phyloP scores from a whole-genome alignment of 1,140 invertebrate species.

The Diorhabda elongata region DNA sequence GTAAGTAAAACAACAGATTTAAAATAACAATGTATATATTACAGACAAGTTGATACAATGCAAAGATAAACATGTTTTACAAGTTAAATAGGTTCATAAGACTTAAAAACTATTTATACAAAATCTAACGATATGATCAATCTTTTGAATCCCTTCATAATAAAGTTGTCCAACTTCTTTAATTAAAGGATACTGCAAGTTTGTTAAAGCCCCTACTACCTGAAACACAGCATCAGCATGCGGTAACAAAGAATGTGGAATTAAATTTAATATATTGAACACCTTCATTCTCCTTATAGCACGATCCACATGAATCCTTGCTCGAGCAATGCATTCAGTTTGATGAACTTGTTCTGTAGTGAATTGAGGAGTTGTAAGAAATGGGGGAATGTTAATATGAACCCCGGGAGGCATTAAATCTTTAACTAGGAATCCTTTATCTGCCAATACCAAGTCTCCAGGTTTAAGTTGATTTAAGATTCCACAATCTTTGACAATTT shows the following conservation, averaged over 20 bases:
- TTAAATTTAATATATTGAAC: constrained; percentile 19
- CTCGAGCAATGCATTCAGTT: constrained; percentile 18
- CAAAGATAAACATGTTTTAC: no score
- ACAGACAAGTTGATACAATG: no score
- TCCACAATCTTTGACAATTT: constrained; percentile 18
- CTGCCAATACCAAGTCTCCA: constrained; percentile 22
- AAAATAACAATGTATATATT: no score
- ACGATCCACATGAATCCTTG: constrained; percentile 22
- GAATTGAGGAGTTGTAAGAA: constrained; percentile 20
- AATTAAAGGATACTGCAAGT: constrained; percentile 20
- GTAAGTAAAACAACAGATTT: no score
- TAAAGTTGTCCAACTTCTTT: constrained; percentile 14
- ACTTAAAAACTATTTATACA: no score
- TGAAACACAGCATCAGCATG: constrained; percentile 13
- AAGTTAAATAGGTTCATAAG: no score
- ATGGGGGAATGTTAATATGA: constrained; percentile 18
- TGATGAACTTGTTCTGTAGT: constrained; percentile 16
- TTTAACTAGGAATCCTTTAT: constrained; percentile 22
- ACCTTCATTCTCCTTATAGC: constrained; percentile 18
- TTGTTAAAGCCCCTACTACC: constrained; percentile 14
- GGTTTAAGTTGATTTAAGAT: constrained; percentile 13
- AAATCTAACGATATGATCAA: no score
- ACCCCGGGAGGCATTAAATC: constrained; percentile 19
- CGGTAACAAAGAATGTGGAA: constrained; percentile 1
- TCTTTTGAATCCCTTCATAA: neutral